Conservation (phyloP, 2,888 invertebrate species). For the Proisotoma minuta region DNA sequence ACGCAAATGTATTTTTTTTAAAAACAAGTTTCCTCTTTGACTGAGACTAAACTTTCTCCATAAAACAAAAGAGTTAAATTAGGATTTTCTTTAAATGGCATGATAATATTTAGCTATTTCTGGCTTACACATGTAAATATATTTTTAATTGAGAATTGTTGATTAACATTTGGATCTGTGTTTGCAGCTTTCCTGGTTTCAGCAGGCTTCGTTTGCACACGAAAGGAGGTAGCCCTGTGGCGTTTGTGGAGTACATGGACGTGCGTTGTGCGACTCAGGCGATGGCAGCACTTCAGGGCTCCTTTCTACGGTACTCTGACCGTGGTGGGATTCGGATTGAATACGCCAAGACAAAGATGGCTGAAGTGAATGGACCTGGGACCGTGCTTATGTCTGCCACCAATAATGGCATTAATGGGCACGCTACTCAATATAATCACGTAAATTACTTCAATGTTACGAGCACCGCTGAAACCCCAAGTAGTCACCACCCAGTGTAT, state of each 20-base stretch:
- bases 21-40: too few species aligned
- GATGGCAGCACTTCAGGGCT: slow-evolving; percentile 90
- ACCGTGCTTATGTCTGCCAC: slow-evolving; percentile 45
- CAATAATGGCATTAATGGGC: slow-evolving; percentile 47
- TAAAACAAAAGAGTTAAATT: too few species aligned
- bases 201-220: slow-evolving; percentile 85
- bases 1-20: too few species aligned
- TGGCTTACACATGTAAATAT: too few species aligned
- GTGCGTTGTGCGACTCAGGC: slow-evolving; percentile 86
- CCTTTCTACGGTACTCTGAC: slow-evolving; percentile 90
- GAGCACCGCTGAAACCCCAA: slow-evolving; percentile 34
- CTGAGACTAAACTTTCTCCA: too few species aligned
- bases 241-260: slow-evolving; percentile 96
- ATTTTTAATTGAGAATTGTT: too few species aligned
- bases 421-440: slow-evolving; percentile 48
- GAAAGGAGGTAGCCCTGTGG: slow-evolving; percentile 82
- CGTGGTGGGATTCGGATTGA: slow-evolving; percentile 97
- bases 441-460: slow-evolving; percentile 48
- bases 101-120: background rate
- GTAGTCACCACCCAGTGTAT: slow-evolving; percentile 41
- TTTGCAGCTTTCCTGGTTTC: slow-evolving; percentile 91
- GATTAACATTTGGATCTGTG: background rate
- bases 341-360: slow-evolving; percentile 98
- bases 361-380: slow-evolving; percentile 59
- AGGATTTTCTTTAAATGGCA: too few species aligned